Percentiles rank a stretch among this genome's conserved stretches.
Conservation (phyloP, 1,140 invertebrate genomes). For the Temnothorax longispinosus region DNA sequence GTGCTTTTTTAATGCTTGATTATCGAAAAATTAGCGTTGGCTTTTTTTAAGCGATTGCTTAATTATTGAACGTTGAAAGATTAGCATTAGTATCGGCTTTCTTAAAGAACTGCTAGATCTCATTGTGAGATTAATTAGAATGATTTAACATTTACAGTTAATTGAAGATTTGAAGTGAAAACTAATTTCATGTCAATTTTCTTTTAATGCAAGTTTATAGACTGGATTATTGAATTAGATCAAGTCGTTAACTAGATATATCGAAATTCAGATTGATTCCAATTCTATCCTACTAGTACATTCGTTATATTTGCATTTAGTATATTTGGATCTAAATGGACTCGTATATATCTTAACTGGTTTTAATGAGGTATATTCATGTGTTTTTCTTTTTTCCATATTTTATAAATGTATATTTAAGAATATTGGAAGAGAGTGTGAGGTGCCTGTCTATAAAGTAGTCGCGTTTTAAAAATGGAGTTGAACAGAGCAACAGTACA, state of each 20-base stretch:
- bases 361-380: neutral
- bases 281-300: neutral
- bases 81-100: neutral
- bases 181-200: neutral
- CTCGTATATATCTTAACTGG: neutral
- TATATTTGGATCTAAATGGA: neutral
- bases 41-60: neutral
- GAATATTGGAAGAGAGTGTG: constrained; percentile 5
- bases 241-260: neutral
- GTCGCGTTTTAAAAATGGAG: neutral
- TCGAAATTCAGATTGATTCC: neutral
- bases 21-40: neutral
- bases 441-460: neutral
- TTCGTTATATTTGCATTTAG: neutral
- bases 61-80: neutral
- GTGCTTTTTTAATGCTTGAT: neutral
- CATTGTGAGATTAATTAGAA: neutral
- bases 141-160: neutral
- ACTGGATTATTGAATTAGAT: neutral
- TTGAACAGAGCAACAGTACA: neutral
- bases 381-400: constrained; percentile 4
- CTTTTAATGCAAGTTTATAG: neutral
- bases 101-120: neutral
- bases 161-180: neutral
- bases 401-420: neutral